Percentiles rank a stretch among this genome's conserved stretches.
phyloP scores from a whole-genome alignment of 2,113 vertebrate species.

The Theristicus caerulescens region DNA sequence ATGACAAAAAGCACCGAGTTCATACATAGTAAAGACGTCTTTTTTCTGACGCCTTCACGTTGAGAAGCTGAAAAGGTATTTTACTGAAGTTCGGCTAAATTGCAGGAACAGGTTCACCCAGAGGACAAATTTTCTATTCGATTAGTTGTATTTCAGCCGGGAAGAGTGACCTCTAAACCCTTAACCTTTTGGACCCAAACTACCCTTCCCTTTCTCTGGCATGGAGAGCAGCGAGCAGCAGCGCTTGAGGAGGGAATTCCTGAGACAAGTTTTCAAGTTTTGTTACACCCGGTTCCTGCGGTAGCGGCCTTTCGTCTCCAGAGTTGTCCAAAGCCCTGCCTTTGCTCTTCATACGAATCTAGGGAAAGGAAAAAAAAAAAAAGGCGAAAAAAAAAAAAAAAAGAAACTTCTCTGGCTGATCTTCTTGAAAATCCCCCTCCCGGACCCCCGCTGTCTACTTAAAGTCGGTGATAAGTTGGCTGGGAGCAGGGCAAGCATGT shows the following conservation, averaged over 20 bases:
- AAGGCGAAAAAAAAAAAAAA: background rate
- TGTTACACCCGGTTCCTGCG: background rate
- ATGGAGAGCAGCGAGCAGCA: conserved; percentile 78
- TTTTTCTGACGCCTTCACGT: conserved; percentile 88
- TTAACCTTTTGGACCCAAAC: conserved; percentile 94
- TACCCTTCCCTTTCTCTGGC: conserved; percentile 79
- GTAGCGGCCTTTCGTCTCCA: conserved; percentile 24
- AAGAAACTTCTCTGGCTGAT: background rate
- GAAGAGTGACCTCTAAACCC: conserved; percentile 98
- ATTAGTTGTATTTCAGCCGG: conserved; percentile 94
- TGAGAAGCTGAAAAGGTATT: conserved; percentile 97
- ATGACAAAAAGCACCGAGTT: conserved; percentile 88
- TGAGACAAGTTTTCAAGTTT: conserved; percentile 68
- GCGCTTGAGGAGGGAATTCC: conserved; percentile 72
- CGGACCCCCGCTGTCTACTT: background rate
- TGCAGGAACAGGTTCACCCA: conserved; percentile 96
- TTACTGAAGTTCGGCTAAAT: conserved; percentile 95
- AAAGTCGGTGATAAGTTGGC: conserved; percentile 4
- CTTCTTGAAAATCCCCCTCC: background rate
- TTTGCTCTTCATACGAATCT: background rate
- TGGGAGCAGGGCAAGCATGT: conserved; percentile 4
- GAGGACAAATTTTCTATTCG: conserved; percentile 96
- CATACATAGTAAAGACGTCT: conserved; percentile 86
- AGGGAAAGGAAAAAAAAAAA: background rate
- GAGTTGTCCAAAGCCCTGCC: background rate